Evolutionary conservation across 1,140 invertebrate genomes (phyloP).

Genomic region (Epicauta chinensis): DNA sequence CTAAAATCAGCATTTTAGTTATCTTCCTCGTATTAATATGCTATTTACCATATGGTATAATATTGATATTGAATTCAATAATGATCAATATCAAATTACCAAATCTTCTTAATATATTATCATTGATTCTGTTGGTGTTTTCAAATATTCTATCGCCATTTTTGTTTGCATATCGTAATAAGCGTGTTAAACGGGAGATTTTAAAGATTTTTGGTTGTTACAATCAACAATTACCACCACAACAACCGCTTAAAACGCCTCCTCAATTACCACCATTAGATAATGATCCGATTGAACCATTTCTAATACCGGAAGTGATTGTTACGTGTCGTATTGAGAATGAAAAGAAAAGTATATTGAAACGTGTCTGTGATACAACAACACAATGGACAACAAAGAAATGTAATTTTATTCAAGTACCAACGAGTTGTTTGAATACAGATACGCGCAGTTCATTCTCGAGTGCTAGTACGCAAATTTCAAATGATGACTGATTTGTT

Average conservation of each 20-base stretch:
- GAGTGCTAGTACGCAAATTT: constrained; percentile 40
- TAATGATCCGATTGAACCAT: constrained; percentile 11
- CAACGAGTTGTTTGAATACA: constrained; percentile 33
- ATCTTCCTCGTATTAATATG: constrained; percentile 65
- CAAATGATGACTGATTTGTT: constrained; percentile 35
- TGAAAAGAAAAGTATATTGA: constrained; percentile 37
- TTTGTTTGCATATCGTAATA: constrained; percentile 71
- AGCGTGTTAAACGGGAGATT: constrained; percentile 65
- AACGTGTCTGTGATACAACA: constrained; percentile 30
- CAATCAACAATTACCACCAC: constrained; percentile 2
- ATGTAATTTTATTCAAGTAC: constrained; percentile 39
- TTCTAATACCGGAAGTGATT: constrained; percentile 34
- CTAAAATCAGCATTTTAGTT: constrained; percentile 67
- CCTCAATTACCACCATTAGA: too few relatives aligned
- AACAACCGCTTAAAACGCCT: too few relatives aligned
- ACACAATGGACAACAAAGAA: constrained; percentile 38
- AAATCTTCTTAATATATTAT: constrained; percentile 45
- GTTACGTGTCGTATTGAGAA: constrained; percentile 35
- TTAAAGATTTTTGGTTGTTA: constrained; percentile 52
- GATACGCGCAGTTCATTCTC: constrained; percentile 38
- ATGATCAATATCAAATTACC: constrained; percentile 42
- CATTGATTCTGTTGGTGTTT: constrained; percentile 59
- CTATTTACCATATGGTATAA: constrained; percentile 60
- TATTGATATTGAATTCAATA: constrained; percentile 44
- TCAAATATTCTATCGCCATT: constrained; percentile 67